Percentiles rank a stretch among this genome's conserved stretches.
phyloP scores from a whole-genome alignment of 2,113 vertebrate species.

The Dolichallabes microphthalmus region DNA sequence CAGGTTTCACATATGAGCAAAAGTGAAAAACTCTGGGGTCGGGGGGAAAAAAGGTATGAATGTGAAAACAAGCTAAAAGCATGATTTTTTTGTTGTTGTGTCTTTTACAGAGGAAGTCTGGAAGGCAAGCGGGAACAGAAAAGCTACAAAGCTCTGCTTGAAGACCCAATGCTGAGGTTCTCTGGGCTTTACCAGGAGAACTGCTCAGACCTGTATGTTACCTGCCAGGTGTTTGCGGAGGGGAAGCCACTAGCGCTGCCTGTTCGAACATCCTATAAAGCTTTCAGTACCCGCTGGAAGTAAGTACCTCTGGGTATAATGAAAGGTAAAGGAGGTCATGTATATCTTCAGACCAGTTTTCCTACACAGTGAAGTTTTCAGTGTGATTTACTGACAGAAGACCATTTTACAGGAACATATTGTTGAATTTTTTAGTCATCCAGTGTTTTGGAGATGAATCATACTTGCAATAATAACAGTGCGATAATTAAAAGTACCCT shows the following conservation, averaged over 20 bases:
- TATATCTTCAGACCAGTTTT: neutral
- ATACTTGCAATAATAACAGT: neutral
- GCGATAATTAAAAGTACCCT: neutral
- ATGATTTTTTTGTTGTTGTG: neutral
- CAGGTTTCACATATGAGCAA: neutral
- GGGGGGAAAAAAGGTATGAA: neutral
- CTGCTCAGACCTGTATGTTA: slow-evolving; percentile 95
- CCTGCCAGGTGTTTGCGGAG: slow-evolving; percentile 96
- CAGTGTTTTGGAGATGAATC: neutral
- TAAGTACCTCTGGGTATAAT: slow-evolving; percentile 71
- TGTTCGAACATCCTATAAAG: slow-evolving; percentile 94
- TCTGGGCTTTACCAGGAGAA: slow-evolving; percentile 95
- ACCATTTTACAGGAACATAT: neutral
- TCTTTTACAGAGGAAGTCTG: slow-evolving; percentile 83
- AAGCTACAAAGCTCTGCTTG: slow-evolving; percentile 90
- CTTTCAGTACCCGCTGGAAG: slow-evolving; percentile 99
- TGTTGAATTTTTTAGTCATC: neutral
- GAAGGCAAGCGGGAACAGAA: slow-evolving; percentile 96
- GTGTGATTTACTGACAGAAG: neutral
- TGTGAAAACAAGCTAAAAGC: neutral
- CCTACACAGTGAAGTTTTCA: neutral
- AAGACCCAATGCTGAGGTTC: slow-evolving; percentile 94
- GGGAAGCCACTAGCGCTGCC: slow-evolving; percentile 94
- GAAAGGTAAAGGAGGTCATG: neutral
- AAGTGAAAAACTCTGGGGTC: neutral